Evolutionary conservation across 2,113 vertebrate genomes (phyloP).

Genomic region (Spea bombifrons): DNA sequence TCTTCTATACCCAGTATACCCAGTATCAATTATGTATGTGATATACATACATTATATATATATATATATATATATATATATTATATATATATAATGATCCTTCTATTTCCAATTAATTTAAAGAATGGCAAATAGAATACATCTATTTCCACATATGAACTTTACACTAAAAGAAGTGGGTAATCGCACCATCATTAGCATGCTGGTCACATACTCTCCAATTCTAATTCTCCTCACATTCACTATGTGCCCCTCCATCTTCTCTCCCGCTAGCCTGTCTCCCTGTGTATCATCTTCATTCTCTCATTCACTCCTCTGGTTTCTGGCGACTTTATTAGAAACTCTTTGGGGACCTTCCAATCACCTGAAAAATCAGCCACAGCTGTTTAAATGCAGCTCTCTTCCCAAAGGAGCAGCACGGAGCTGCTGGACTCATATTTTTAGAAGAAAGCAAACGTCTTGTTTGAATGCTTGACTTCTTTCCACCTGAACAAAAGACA

Average conservation of each 20-base stretch:
- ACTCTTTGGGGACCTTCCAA: constrained; percentile 47
- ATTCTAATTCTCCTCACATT: constrained; percentile 35
- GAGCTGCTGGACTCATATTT: constrained; percentile 46
- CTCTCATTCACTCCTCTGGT: constrained; percentile 32
- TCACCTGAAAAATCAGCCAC: constrained; percentile 49
- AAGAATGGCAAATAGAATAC: not conserved
- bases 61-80: too few relatives aligned
- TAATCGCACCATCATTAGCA: not conserved
- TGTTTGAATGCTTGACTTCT: constrained; percentile 48
- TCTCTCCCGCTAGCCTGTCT: constrained; percentile 23
- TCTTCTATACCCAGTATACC: too few relatives aligned
- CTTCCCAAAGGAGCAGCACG: constrained; percentile 32
- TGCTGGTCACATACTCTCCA: constrained; percentile 22
- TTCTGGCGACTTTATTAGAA: constrained; percentile 33
- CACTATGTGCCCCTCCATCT: constrained; percentile 8
- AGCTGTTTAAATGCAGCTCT: constrained; percentile 45
- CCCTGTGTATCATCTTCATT: constrained; percentile 37
- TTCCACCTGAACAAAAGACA: constrained; percentile 47
- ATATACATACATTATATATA: too few relatives aligned
- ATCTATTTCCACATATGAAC: too few relatives aligned
- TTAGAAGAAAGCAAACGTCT: constrained; percentile 48
- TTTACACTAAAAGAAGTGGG: not conserved
- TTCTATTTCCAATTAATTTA: not conserved
- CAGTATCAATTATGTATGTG: too few relatives aligned
- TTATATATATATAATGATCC: too few relatives aligned